Evolutionary conservation across 2,797 vertebrate species (phyloP).

Genomic region (Lepus townsendii): DNA sequence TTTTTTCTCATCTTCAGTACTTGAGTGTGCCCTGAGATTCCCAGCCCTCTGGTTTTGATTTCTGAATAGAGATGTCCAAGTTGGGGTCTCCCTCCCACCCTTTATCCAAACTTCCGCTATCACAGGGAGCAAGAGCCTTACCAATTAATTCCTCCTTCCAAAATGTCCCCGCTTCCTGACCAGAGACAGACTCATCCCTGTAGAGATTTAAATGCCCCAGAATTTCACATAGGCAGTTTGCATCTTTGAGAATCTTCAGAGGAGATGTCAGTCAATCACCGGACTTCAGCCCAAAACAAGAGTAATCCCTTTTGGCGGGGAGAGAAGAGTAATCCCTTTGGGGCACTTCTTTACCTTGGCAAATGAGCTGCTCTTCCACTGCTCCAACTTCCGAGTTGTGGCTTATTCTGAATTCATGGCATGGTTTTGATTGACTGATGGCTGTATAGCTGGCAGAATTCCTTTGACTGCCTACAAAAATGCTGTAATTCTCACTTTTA

Average conservation of each 20-base stretch:
- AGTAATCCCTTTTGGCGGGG: background rate
- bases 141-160: background rate
- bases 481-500: slow-evolving; percentile 34
- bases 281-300: background rate
- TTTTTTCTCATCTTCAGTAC: slow-evolving; percentile 40
- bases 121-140: background rate
- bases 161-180: background rate
- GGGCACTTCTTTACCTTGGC: background rate
- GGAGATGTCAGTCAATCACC: background rate
- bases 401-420: slow-evolving; percentile 25
- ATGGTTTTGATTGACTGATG: slow-evolving; percentile 39
- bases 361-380: background rate
- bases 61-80: background rate
- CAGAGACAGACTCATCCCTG: background rate
- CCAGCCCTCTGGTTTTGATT: background rate
- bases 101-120: background rate
- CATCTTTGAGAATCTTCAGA: slow-evolving; percentile 5
- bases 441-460: slow-evolving; percentile 33
- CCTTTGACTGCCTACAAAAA: slow-evolving; percentile 33
- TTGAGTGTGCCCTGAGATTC: background rate
- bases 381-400: background rate
- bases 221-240: slow-evolving; percentile 58
- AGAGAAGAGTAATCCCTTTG: background rate
- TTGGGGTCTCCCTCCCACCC: background rate
- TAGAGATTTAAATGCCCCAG: background rate